Conservation (phyloP, 1,140 invertebrate genomes). For the Zaprionus nigranus region DNA sequence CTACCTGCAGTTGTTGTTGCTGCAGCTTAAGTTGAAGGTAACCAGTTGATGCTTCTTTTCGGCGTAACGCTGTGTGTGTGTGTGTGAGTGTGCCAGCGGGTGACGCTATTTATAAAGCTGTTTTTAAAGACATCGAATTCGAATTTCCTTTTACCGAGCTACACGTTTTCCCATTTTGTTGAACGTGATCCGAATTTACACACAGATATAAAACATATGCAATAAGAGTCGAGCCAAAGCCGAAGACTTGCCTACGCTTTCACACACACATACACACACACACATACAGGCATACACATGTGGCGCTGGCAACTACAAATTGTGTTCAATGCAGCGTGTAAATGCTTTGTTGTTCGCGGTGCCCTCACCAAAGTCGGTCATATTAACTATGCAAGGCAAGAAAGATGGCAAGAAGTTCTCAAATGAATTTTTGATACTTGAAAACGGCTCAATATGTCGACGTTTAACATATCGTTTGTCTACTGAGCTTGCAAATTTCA, state of each 20-base stretch:
- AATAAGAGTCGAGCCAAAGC: slow-evolving; percentile 35
- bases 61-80: slow-evolving; percentile 8
- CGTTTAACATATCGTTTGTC: slow-evolving; percentile 1
- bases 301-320: slow-evolving; percentile 16
- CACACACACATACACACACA: slow-evolving; percentile 15
- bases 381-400: slow-evolving; percentile 9
- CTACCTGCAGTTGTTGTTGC: slow-evolving; percentile 17
- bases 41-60: slow-evolving; percentile 24
- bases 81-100: slow-evolving; percentile 4
- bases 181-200: slow-evolving; percentile 74
- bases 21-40: slow-evolving; percentile 30
- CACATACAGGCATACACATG: background rate
- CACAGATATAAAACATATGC: slow-evolving; percentile 57
- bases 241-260: slow-evolving; percentile 17
- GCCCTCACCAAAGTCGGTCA: background rate
- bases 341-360: slow-evolving; percentile 54
- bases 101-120: slow-evolving; percentile 59
- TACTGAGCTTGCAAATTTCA: background rate
- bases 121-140: slow-evolving; percentile 81
- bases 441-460: background rate
- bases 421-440: background rate
- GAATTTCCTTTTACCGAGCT: slow-evolving; percentile 68
- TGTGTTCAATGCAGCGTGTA: slow-evolving; percentile 47
- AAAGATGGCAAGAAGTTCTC: background rate
- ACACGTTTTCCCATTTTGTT: slow-evolving; percentile 69